Percentiles rank a stretch among this genome's conserved stretches.
Evolutionary conservation across 2,113 vertebrate genomes (phyloP).

Genomic region (Corvus moneduloides): DNA sequence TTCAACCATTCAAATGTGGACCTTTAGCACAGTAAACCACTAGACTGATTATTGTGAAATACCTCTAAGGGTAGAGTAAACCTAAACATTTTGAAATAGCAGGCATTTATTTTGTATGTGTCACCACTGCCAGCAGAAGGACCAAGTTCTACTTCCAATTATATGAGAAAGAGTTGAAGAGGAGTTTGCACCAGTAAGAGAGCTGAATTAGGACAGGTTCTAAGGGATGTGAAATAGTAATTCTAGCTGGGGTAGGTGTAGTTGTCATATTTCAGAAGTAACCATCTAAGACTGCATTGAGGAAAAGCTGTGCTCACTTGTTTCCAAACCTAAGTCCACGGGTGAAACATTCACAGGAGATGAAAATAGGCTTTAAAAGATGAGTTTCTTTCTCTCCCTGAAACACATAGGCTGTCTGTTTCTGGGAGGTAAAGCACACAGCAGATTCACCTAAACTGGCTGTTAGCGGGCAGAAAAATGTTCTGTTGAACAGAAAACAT

Average conservation of each 20-base stretch:
- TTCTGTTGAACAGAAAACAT: not conserved
- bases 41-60: not conserved
- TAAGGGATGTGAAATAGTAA: not conserved
- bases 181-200: fast-evolving
- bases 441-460: not conserved
- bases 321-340: not conserved
- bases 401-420: not conserved
- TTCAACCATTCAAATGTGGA: not conserved
- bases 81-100: not conserved
- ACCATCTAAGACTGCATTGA: not conserved
- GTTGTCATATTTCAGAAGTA: not conserved
- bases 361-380: not conserved
- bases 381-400: not conserved
- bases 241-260: not conserved
- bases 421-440: not conserved
- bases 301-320: not conserved
- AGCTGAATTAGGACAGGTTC: not conserved
- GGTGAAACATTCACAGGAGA: not conserved
- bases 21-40: not conserved
- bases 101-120: not conserved
- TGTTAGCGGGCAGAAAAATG: not conserved
- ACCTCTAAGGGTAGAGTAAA: not conserved
- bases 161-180: not conserved
- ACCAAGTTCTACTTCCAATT: not conserved
- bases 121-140: not conserved